Conservation (phyloP, 2,797 vertebrate species). For the Gymnodraco acuticeps region DNA sequence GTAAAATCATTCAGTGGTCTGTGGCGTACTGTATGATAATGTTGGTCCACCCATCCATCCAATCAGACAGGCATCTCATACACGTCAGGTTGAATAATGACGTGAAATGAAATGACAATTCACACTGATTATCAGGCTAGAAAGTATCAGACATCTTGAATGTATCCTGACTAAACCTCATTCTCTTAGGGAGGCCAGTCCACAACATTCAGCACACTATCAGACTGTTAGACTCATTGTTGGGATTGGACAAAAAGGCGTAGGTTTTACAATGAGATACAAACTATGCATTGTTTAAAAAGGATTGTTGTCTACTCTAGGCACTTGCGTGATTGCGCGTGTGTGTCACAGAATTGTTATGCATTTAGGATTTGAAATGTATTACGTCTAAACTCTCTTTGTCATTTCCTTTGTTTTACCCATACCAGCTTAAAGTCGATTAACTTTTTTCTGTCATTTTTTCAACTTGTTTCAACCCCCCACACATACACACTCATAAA, state of each 20-base stretch:
- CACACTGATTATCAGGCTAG: background rate
- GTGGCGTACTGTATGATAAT: constrained; percentile 6
- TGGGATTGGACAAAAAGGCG: background rate
- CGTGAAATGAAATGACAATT: background rate
- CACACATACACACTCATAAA: constrained; percentile 4
- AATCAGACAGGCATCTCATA: background rate
- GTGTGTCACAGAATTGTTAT: too few species aligned
- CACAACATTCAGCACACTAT: too few species aligned
- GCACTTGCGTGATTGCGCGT: background rate
- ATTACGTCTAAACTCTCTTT: background rate
- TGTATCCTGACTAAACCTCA: background rate
- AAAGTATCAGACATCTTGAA: background rate
- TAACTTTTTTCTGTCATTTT: too few species aligned
- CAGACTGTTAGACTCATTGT: background rate
- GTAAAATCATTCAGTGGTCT: background rate
- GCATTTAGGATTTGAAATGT: constrained; percentile 1
- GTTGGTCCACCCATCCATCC: constrained; percentile 4
- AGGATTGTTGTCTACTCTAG: too few species aligned
- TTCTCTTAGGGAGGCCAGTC: too few species aligned
- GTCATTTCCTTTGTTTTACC: background rate
- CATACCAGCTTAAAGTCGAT: too few species aligned
- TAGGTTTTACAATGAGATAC: background rate
- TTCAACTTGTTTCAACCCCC: too few species aligned
- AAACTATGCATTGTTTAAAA: too few species aligned
- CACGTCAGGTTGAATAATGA: constrained; percentile 1